These are phyloP conservation scores for Dromius quadrimaculatus DNA, from an alignment of 2,888 invertebrate genomes.

Conservation along the genomic window DNA sequence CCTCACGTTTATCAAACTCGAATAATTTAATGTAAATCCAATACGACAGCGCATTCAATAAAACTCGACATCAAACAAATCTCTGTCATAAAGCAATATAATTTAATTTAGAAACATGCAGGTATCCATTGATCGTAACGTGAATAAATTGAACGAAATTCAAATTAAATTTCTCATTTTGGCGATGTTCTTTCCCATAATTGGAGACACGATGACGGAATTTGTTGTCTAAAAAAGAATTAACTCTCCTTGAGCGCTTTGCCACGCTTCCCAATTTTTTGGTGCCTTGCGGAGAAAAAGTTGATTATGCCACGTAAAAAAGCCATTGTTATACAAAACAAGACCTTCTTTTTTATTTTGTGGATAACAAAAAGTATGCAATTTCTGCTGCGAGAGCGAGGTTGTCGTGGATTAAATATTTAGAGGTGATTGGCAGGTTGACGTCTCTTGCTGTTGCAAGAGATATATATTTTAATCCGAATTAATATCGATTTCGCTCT, in stretches of 20 bases:
- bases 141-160: constrained; percentile 2
- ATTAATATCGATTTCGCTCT: constrained; percentile 32
- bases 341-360: constrained; percentile 38
- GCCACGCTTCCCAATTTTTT: constrained; percentile 41
- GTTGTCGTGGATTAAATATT: constrained; percentile 44
- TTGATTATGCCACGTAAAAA: constrained; percentile 45
- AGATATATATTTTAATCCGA: constrained; percentile 36
- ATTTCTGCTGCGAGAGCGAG: constrained; percentile 37
- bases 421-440: constrained; percentile 43
- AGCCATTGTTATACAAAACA: constrained; percentile 40
- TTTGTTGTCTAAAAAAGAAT: constrained; percentile 36
- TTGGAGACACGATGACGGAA: constrained; percentile 5
- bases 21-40: constrained; percentile 26
- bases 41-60: constrained; percentile 20
- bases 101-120: constrained; percentile 15
- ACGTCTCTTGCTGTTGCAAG: constrained; percentile 17
- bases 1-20: too few species aligned
- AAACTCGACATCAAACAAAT: constrained; percentile 35
- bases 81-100: constrained; percentile 14
- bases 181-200: constrained; percentile 1
- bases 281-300: constrained; percentile 39
- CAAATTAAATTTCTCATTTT: constrained; percentile 4
- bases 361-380: constrained; percentile 29
- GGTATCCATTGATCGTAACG: constrained; percentile 3
- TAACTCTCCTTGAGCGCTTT: constrained; percentile 15